phyloP scores from a whole-genome alignment of 2,888 invertebrate species.

The Plemyria rubiginata region DNA sequence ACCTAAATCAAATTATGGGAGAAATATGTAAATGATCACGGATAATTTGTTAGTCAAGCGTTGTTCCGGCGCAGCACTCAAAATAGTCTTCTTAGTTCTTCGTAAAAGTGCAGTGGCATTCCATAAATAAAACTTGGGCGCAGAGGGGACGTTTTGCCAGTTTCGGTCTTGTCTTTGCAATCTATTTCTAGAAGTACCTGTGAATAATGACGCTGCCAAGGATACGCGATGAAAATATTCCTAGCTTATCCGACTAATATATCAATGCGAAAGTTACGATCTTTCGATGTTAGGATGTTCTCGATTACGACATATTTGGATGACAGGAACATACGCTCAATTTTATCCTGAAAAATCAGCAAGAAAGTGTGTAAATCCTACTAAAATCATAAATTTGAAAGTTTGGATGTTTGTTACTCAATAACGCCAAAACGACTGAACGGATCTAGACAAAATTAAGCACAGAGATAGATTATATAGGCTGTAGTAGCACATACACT shows the following conservation, averaged over 20 bases:
- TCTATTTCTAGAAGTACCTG: slow-evolving; percentile 10
- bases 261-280: no score
- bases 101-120: slow-evolving; percentile 57
- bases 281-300: no score
- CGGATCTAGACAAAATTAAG: no score
- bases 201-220: slow-evolving; percentile 15
- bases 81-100: slow-evolving; percentile 57
- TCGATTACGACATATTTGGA: no score
- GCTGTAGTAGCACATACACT: no score
- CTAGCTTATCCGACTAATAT: not conserved
- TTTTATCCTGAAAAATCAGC: no score
- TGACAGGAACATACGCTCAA: no score
- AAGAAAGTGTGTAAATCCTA: no score
- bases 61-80: slow-evolving; percentile 51
- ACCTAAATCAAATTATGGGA: slow-evolving; percentile 44
- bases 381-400: no score
- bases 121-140: slow-evolving; percentile 50
- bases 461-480: no score
- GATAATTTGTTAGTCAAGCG: slow-evolving; percentile 49
- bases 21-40: slow-evolving; percentile 63
- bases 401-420: no score
- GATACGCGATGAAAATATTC: not conserved
- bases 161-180: slow-evolving; percentile 21
- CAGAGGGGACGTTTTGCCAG: slow-evolving; percentile 22
- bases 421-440: no score